These are phyloP conservation scores for Hycleus phaleratus DNA, from an alignment of 1,140 invertebrate species.

Conservation along the genomic window DNA sequence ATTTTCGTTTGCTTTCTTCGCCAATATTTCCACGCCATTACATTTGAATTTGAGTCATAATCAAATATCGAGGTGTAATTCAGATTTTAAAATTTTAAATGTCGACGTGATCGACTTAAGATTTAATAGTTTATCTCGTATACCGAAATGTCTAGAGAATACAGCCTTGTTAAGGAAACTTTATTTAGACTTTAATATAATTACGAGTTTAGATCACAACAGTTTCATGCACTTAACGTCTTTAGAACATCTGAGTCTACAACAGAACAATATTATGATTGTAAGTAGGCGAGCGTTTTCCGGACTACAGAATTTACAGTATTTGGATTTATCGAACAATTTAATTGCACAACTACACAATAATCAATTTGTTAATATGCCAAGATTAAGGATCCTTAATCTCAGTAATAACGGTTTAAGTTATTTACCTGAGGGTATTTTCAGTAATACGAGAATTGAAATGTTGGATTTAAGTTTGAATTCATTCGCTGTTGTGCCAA, in stretches of 20 bases:
- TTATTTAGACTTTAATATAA: conserved; percentile 65
- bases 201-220: conserved; percentile 60
- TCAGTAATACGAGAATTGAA: conserved; percentile 71
- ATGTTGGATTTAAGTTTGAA: conserved; percentile 74
- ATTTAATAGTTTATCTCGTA: conserved; percentile 55
- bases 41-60: conserved; percentile 64
- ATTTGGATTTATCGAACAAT: conserved; percentile 73
- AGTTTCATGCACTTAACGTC: conserved; percentile 60
- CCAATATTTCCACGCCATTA: conserved; percentile 57
- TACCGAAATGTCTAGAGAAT: conserved; percentile 56
- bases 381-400: conserved; percentile 66
- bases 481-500: conserved; percentile 66
- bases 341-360: conserved; percentile 64
- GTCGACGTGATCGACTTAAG: conserved; percentile 64
- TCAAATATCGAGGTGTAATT: conserved; percentile 52
- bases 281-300: conserved; percentile 67
- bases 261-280: conserved; percentile 65
- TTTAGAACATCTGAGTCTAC: conserved; percentile 66
- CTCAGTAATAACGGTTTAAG: conserved; percentile 68
- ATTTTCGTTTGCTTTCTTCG: conserved; percentile 58
- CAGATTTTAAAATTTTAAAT: conserved; percentile 47
- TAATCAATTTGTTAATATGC: conserved; percentile 74
- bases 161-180: conserved; percentile 57
- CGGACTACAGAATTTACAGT: conserved; percentile 63
- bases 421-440: conserved; percentile 69